Evolutionary conservation across 2,888 invertebrate species (phyloP), one percentile per base, ranked within the genome.

Genomic region (Melitaea athalia): DNA sequence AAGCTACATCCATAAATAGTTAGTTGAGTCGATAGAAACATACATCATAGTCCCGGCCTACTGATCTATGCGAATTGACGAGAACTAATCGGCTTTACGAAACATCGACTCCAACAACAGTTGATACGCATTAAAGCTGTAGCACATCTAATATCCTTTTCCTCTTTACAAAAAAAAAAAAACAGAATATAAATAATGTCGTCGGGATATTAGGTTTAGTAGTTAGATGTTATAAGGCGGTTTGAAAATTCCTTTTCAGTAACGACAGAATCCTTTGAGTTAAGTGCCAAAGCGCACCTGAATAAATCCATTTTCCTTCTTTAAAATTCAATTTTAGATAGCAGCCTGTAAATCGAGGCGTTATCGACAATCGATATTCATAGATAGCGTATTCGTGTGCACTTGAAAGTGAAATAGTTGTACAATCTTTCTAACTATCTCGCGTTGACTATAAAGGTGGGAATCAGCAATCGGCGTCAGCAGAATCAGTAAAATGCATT

Each of bases 401-500:
- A 77, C 76, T 77, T 73, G 75, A 74, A 76, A 75, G 75, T 78
- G 77, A 78, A 78, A 79, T 79, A 79, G 77, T 78, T 76, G 77
- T 70, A 59, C 72, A 69, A 69, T 73, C 73, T 73, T 68, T 70
- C 66, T 65, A 66, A 70, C 71, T 66, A 57, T 62, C 63, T 62
- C 66, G 45, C 57, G 67, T 12, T 14, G 42, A 70, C 72, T 74
- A 76, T 74, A 82, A 82, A 82, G 78, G 81, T 79, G 79, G 78
- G 77, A 79, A 79, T 89, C 89, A 89, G 90, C 85, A 81, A 85
- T 83, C 81, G 70, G 72, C 78, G 85, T 91, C 91, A 87, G 91
- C 91, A 76, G 81, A 91, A 88, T 90, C 91, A 89, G 83, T 78
- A 82, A 84, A 88, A 86, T 85, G 86, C 86, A 89, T 89, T 89